These are phyloP conservation scores for Antrozous pallidus DNA, from an alignment of 2,797 vertebrate species.

Conservation along the genomic window DNA sequence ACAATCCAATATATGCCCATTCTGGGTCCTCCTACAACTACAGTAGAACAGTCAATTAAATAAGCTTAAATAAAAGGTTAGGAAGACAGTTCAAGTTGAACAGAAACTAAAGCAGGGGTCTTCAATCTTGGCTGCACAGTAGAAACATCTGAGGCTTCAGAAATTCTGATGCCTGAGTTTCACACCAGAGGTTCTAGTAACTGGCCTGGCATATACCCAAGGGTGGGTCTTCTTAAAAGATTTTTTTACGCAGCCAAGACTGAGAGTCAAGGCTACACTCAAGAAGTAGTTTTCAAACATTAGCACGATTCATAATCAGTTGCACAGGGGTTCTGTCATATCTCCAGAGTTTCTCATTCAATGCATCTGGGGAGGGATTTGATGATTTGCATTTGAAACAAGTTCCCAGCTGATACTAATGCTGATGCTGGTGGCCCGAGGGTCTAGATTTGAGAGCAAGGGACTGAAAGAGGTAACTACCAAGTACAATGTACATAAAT, in stretches of 20 bases:
- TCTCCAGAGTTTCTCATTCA: neutral
- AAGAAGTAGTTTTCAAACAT: neutral
- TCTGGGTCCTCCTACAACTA: neutral
- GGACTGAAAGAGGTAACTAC: neutral
- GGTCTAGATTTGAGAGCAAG: neutral
- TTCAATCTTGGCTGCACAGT: neutral
- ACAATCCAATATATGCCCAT: neutral
- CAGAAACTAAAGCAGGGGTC: neutral
- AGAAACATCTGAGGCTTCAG: neutral
- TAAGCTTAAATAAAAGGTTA: neutral
- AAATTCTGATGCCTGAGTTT: neutral
- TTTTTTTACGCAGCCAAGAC: neutral
- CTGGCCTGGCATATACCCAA: neutral
- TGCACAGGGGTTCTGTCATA: fast-evolving
- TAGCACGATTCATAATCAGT: neutral
- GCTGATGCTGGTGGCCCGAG: neutral
- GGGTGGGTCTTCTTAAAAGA: neutral
- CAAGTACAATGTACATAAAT: neutral
- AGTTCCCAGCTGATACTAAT: neutral
- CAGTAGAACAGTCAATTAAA: neutral
- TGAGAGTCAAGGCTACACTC: neutral
- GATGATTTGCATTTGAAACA: neutral
- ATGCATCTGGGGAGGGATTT: neutral
- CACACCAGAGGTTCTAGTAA: neutral
- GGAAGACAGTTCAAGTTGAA: neutral